A percentile compares a stretch with the other conserved stretches of the same genome.
These are phyloP conservation scores for Sakesphorus luctuosus DNA, from an alignment of 2,113 vertebrate genomes.

Conservation along the genomic window DNA sequence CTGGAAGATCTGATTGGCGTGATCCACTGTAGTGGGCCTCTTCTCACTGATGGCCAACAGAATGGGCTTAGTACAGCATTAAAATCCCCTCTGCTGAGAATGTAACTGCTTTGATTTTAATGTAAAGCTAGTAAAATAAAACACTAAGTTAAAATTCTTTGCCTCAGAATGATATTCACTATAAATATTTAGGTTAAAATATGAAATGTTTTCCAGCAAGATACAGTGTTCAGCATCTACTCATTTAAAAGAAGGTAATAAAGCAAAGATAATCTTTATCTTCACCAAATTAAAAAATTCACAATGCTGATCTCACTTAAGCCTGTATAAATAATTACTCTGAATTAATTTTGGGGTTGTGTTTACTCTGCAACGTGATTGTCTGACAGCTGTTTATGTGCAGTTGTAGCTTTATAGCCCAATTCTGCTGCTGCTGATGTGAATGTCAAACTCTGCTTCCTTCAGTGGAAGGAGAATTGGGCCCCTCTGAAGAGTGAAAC, in stretches of 20 bases:
- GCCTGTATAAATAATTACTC: constrained; percentile 23
- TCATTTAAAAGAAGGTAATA: neutral
- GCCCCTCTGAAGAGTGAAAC: neutral
- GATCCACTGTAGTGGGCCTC: neutral
- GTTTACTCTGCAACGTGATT: neutral
- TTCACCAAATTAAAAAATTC: neutral
- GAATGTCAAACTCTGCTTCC: neutral
- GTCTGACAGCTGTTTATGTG: neutral
- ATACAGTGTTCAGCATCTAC: neutral
- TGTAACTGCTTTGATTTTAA: neutral
- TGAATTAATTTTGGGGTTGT: neutral
- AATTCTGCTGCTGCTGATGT: neutral
- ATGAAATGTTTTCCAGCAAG: neutral
- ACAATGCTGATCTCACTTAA: neutral
- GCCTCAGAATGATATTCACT: neutral
- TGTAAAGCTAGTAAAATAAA: neutral
- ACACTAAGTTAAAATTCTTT: neutral
- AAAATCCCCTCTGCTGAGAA: neutral
- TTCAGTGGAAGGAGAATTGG: neutral
- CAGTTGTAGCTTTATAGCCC: neutral
- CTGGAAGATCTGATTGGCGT: neutral
- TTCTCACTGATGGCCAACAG: neutral
- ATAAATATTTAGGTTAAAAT: neutral
- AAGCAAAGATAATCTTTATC: neutral
- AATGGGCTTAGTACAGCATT: neutral